These are phyloP conservation scores for Callinectes sapidus DNA, from an alignment of 2,888 invertebrate genomes.

Conservation along the genomic window DNA sequence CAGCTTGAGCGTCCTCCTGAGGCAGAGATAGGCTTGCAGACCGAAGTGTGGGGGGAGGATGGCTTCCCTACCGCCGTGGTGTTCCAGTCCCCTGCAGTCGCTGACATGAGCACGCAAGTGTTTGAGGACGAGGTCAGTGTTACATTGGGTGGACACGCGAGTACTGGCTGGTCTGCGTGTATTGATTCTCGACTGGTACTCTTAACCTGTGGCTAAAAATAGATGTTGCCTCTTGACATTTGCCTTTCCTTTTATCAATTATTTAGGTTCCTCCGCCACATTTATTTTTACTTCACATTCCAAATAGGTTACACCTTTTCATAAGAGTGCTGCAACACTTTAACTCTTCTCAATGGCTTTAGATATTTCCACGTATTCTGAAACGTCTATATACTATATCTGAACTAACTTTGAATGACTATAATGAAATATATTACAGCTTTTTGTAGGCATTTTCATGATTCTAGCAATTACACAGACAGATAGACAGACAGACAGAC, in stretches of 20 bases:
- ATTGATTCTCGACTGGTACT: neutral
- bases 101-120: constrained; percentile 62
- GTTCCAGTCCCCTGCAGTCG: constrained; percentile 39
- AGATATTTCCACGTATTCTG: neutral
- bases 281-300: neutral
- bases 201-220: neutral
- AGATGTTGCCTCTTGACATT: neutral
- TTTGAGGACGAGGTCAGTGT: constrained; percentile 62
- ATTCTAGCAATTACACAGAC: neutral
- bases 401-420: too few species aligned
- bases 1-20: constrained; percentile 66
- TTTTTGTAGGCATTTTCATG: neutral
- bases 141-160: neutral
- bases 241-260: too few species aligned
- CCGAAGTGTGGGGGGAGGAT: constrained; percentile 41
- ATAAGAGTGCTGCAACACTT: neutral
- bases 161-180: neutral
- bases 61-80: constrained; percentile 36
- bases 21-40: constrained; percentile 51
- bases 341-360: neutral
- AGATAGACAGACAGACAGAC: neutral
- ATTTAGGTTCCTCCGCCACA: neutral
- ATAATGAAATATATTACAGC: too few species aligned
- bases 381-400: too few species aligned
- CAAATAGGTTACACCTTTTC: neutral